Evolutionary conservation across 1,140 invertebrate species (phyloP).

Genomic region (Lepidotrigona ventralis): DNA sequence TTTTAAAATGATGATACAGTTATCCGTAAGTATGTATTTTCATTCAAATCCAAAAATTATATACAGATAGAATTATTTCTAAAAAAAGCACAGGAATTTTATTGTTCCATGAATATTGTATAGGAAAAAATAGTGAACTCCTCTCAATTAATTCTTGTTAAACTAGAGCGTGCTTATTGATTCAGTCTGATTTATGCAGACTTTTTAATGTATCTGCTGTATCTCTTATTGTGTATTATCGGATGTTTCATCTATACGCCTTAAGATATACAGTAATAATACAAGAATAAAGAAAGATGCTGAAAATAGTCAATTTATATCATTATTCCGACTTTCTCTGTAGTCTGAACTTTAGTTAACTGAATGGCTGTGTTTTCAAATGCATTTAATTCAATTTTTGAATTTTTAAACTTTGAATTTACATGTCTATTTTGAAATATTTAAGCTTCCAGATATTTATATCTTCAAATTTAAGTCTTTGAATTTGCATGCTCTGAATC

Average conservation of each 20-base stretch:
- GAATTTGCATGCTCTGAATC: neutral
- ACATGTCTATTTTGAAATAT: neutral
- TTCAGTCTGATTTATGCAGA: conserved; percentile 13
- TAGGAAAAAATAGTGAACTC: neutral
- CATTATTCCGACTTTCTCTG: neutral
- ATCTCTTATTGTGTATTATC: neutral
- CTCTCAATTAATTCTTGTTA: conserved; percentile 10
- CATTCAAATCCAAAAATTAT: neutral
- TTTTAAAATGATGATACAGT: too few relatives aligned
- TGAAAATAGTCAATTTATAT: neutral
- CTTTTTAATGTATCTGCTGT: conserved; percentile 25
- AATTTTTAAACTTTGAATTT: neutral
- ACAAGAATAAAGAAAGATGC: neutral
- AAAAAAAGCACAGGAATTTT: neutral
- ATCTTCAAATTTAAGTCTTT: neutral
- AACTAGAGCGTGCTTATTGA: conserved; percentile 5
- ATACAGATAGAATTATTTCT: neutral
- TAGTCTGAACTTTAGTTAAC: neutral
- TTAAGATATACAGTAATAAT: conserved; percentile 12
- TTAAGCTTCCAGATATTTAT: neutral
- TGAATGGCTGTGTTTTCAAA: neutral
- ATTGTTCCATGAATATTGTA: neutral
- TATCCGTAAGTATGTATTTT: too few relatives aligned
- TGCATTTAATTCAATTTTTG: neutral
- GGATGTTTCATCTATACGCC: neutral